phyloP scores from a whole-genome alignment of 2,888 invertebrate genomes.

The Cheilosia impressa region DNA sequence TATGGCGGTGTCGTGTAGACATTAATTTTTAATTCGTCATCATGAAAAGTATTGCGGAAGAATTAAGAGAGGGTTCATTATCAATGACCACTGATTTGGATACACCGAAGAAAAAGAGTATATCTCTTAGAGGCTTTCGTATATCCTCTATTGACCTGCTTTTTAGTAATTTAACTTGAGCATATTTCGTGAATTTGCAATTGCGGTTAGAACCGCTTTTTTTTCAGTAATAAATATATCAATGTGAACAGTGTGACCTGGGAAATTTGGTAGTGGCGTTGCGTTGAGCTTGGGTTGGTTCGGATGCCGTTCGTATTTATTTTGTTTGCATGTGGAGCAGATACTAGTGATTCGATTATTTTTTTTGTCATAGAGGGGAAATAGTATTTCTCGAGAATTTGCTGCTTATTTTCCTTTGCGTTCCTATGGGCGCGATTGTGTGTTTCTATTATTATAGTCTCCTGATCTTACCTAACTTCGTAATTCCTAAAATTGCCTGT shows the following conservation, averaged over 20 bases:
- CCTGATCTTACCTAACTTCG: neutral
- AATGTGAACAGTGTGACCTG: conserved; percentile 7
- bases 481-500: neutral
- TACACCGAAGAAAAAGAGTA: conserved; percentile 11
- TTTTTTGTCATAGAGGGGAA: conserved; percentile 25
- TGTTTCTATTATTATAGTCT: conserved; percentile 6
- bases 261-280: conserved; percentile 4
- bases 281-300: no score
- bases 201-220: neutral
- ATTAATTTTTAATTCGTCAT: conserved; percentile 24
- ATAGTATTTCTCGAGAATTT: conserved; percentile 6
- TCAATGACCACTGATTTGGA: conserved; percentile 32
- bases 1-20: conserved; percentile 41
- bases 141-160: neutral
- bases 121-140: neutral
- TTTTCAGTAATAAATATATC: conserved; percentile 4
- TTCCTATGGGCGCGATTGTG: conserved; percentile 2
- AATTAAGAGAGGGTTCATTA: conserved; percentile 47
- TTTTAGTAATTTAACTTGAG: neutral
- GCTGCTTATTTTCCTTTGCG: neutral
- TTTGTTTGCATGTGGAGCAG: neutral
- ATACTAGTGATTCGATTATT: conserved; percentile 20
- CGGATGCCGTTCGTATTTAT: neutral
- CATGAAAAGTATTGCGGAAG: conserved; percentile 23
- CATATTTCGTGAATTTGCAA: conserved; percentile 21